A percentile compares a stretch with the other conserved stretches of the same genome.
Evolutionary conservation across 2,797 vertebrate genomes (phyloP).

Genomic region (Rousettus madagascariensis): DNA sequence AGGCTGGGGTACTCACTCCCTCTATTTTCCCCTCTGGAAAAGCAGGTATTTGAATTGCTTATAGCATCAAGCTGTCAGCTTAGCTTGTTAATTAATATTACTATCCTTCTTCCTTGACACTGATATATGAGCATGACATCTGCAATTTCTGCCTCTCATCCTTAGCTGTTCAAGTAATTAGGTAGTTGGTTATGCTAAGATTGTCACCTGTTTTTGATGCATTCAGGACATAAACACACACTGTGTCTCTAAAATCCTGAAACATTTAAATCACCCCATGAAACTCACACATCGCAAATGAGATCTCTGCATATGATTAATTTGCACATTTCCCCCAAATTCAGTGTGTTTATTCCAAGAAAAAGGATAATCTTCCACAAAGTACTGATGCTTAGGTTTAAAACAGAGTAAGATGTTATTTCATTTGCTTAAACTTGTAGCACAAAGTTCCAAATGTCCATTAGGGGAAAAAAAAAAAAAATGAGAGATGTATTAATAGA

Average conservation of each 20-base stretch:
- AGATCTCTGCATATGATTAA: slow-evolving; percentile 55
- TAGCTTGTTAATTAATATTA: slow-evolving; percentile 54
- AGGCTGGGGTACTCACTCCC: not conserved
- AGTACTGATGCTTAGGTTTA: slow-evolving; percentile 27
- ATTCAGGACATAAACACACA: not conserved
- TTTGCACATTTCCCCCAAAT: not conserved
- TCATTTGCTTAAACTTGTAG: slow-evolving; percentile 23
- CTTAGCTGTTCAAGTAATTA: slow-evolving; percentile 42
- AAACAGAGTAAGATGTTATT: not conserved
- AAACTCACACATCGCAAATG: not conserved
- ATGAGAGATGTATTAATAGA: not conserved
- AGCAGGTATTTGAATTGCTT: not conserved
- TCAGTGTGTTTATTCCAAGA: slow-evolving; percentile 43
- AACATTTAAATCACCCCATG: slow-evolving; percentile 28
- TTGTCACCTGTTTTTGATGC: slow-evolving; percentile 56
- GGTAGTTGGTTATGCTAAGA: slow-evolving; percentile 44
- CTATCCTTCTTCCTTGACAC: not conserved
- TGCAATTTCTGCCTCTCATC: not conserved
- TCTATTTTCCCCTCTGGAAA: not conserved
- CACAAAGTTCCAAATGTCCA: not conserved
- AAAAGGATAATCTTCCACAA: slow-evolving; percentile 24
- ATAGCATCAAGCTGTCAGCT: not conserved
- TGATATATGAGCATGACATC: not conserved
- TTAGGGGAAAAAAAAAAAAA: not conserved
- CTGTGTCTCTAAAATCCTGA: slow-evolving; percentile 44